phyloP scores from a whole-genome alignment of 1,140 invertebrate species.

The Vanessa tameamea region DNA sequence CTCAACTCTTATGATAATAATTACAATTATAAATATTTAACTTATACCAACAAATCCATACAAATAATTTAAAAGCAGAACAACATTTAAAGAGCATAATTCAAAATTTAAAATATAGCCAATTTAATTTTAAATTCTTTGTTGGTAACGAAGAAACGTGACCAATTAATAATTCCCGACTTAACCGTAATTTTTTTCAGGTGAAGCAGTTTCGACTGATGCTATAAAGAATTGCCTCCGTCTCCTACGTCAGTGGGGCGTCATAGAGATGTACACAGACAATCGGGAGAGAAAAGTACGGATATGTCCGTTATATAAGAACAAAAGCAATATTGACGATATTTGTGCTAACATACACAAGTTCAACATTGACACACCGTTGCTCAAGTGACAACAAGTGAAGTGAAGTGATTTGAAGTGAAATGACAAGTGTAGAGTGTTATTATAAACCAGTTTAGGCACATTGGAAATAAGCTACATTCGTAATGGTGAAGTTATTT shows the following conservation, averaged over 20 bases:
- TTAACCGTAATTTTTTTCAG: constrained; percentile 73
- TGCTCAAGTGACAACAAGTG: constrained; percentile 41
- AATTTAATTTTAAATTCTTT: no score
- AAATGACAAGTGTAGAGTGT: constrained; percentile 18
- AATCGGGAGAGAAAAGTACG: constrained; percentile 55
- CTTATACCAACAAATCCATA: no score
- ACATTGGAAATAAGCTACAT: constrained; percentile 12
- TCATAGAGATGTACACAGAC: constrained; percentile 86
- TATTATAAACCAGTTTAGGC: constrained; percentile 10
- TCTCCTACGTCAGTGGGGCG: constrained; percentile 88
- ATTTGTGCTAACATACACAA: constrained; percentile 54
- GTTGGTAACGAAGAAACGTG: not conserved
- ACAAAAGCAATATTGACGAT: constrained; percentile 29
- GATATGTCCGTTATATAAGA: constrained; percentile 49
- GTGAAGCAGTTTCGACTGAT: constrained; percentile 90
- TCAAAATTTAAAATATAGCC: no score
- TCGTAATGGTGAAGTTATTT: not conserved
- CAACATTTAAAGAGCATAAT: no score
- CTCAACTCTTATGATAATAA: no score
- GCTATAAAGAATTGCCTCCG: constrained; percentile 91
- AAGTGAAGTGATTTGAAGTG: constrained; percentile 19
- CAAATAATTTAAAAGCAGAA: no score
- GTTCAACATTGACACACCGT: constrained; percentile 59
- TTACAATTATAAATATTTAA: no score
- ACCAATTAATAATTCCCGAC: not conserved